Percentiles rank a stretch among this genome's conserved stretches.
These are phyloP conservation scores for Trochalopteron elliotii DNA, from an alignment of 2,113 vertebrate genomes.

Conservation along the genomic window DNA sequence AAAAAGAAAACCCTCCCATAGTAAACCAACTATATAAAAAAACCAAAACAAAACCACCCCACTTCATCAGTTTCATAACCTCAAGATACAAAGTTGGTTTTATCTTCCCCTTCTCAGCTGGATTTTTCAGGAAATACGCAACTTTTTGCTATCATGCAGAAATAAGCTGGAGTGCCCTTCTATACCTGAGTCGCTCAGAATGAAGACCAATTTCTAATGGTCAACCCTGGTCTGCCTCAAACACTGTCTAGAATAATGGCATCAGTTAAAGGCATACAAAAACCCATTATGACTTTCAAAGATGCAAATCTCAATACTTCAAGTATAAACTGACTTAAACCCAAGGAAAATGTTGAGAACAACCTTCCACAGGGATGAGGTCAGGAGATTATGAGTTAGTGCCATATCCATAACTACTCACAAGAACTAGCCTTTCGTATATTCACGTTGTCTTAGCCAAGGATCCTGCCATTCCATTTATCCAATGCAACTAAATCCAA, in stretches of 20 bases:
- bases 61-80: neutral
- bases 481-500: neutral
- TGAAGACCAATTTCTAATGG: neutral
- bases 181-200: neutral
- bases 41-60: rapidly evolving
- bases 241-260: neutral
- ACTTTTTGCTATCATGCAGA: neutral
- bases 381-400: neutral
- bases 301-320: neutral
- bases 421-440: neutral
- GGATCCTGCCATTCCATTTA: neutral
- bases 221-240: neutral
- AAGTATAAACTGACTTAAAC: neutral
- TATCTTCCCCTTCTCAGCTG: neutral
- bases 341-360: neutral
- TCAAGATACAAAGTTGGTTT: neutral
- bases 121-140: neutral
- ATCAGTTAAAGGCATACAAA: neutral
- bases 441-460: neutral
- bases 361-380: neutral
- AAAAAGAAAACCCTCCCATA: neutral
- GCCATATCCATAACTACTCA: neutral
- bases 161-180: neutral
- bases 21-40: neutral
- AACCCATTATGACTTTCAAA: neutral